Evolutionary conservation across 2,797 vertebrate genomes (phyloP), one percentile per base, ranked within the genome.

Genomic region (Antennarius maculatus): DNA sequence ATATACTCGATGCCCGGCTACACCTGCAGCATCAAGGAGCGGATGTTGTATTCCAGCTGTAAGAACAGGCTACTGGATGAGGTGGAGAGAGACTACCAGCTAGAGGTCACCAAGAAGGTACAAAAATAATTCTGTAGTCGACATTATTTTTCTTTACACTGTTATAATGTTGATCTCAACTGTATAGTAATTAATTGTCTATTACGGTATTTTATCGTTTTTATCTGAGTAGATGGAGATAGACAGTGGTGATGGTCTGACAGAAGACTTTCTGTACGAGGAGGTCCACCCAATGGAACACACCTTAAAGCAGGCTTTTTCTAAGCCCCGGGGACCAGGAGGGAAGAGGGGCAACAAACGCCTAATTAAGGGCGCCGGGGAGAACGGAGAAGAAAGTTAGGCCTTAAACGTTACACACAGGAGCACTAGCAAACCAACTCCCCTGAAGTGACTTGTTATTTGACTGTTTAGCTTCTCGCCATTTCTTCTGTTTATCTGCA

Each of bases 1-100:
- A 97, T 99, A 89, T 99, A 99, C 89, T 99, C 98, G 4, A 99
- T 99, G 98, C 98, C 98, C 0, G 98, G 98, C 0, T 98, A 98
- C 91, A 98, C 95, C 82, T 99, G 98, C 83, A 97, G 97, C 82
- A 97, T 99, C 89, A 98, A 96, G 76, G 98, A 99, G 69, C 94
- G 97, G 69, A 99, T 99, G 98, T 90, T 99, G 49, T 99, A 99
- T 84, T 99, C 97, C 66, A 99, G 98, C 94, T 99, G 98, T 91
- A 99, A 99, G 94, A 97, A 97, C 91, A 92, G 95, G 41, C 92
- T 99, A 79, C 92, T 99, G 14, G 96, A 98, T 63, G 96, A 97
- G 0, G 96, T 95, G 74, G 98, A 99, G 90, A 95, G 94, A 90
- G 96, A 97, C 61, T 98, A 96, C 71, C 94, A 94, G 66, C 92